A percentile compares a stretch with the other conserved stretches of the same genome.
Conservation (phyloP, 2,797 vertebrate genomes). For the Gallinago nigripennis region DNA sequence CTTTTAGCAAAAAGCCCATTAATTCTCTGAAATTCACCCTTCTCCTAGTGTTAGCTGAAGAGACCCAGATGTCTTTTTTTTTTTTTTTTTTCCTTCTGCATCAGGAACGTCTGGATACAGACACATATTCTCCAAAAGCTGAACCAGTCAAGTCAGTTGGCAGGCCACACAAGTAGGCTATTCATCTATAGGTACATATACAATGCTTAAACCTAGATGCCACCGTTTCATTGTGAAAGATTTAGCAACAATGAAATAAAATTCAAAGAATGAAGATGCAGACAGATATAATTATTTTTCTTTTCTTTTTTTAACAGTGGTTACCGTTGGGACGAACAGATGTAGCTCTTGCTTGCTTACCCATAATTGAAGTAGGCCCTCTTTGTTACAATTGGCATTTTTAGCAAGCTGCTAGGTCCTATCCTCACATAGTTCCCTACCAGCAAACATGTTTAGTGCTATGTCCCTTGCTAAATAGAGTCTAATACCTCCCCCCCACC, state of each 20-base stretch:
- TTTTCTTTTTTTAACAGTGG: neutral
- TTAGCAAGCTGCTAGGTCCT: neutral
- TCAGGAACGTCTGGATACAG: neutral
- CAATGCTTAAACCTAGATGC: neutral
- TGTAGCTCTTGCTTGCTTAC: neutral
- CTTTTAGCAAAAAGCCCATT: neutral
- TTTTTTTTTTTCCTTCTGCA: neutral
- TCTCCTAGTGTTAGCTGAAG: neutral
- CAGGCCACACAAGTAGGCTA: neutral
- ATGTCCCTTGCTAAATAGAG: neutral
- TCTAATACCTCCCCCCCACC: accelerated
- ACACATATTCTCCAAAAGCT: neutral
- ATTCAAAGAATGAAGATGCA: neutral
- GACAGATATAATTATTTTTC: neutral
- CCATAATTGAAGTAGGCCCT: neutral
- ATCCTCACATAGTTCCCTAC: neutral
- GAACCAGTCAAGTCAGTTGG: neutral
- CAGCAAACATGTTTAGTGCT: neutral
- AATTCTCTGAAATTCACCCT: neutral
- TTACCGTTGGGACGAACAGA: neutral
- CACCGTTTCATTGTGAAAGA: neutral
- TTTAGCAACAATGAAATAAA: neutral
- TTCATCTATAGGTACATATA: neutral
- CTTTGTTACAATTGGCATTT: neutral
- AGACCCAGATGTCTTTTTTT: neutral